Percentiles rank a stretch among this genome's conserved stretches.
Conservation (phyloP, 2,797 vertebrate species). For the Oreochromis grahami region DNA sequence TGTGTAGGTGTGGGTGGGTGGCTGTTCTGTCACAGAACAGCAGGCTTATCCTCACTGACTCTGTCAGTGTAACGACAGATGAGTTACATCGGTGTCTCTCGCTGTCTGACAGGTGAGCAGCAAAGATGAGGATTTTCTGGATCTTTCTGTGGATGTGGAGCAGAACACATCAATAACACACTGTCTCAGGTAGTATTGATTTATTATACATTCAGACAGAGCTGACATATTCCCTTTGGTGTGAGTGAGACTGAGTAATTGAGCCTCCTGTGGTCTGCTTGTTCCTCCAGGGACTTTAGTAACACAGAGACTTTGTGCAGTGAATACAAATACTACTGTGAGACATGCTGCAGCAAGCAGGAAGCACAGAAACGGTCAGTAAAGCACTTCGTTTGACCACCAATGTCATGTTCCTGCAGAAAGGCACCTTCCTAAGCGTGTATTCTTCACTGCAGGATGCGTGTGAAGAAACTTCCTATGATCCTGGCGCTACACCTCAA, state of each 20-base stretch:
- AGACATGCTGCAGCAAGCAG: constrained; percentile 97
- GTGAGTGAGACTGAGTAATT: background rate
- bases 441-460: constrained; percentile 66
- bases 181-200: constrained; percentile 86
- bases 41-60: constrained; percentile 1
- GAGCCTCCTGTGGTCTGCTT: constrained; percentile 7
- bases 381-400: background rate
- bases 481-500: constrained; percentile 96
- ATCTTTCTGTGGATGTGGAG: constrained; percentile 97
- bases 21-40: background rate
- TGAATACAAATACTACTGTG: constrained; percentile 98
- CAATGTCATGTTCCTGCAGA: background rate
- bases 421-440: background rate
- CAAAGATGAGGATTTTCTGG: constrained; percentile 98
- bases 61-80: background rate
- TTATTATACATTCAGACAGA: background rate
- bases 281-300: constrained; percentile 89
- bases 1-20: background rate
- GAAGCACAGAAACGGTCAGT: constrained; percentile 95
- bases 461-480: constrained; percentile 96
- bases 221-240: background rate
- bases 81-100: background rate
- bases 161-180: constrained; percentile 98
- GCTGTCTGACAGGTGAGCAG: constrained; percentile 88
- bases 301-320: constrained; percentile 98